Conservation (phyloP, 1,140 invertebrate species). For the Phymorhynchus buccinoides region DNA sequence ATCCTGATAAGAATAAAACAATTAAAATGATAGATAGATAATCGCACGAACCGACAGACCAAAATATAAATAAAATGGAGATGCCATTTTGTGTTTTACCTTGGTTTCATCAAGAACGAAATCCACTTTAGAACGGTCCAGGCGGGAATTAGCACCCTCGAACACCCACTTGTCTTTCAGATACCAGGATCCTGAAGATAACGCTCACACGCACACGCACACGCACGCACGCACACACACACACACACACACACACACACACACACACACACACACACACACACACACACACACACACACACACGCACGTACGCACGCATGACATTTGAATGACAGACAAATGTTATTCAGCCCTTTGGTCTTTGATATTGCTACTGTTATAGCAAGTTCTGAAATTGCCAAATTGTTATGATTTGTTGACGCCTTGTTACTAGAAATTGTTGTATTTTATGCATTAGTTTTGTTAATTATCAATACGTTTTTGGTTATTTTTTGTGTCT, state of each 20-base stretch:
- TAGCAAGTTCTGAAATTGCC: too few species aligned
- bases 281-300: slow-evolving; percentile 3
- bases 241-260: slow-evolving; percentile 3
- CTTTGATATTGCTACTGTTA: too few species aligned
- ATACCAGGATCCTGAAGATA: background rate
- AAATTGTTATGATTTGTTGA: too few species aligned
- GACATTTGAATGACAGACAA: background rate
- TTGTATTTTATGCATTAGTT: too few species aligned
- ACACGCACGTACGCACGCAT: background rate
- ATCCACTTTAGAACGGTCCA: background rate
- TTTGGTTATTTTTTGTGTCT: too few species aligned
- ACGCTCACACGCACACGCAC: background rate
- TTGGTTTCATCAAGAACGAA: background rate
- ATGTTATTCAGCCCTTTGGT: too few species aligned
- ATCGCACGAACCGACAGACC: background rate
- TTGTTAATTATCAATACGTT: too few species aligned
- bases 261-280: slow-evolving; percentile 3
- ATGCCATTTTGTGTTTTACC: background rate
- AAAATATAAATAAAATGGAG: background rate
- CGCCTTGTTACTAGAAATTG: too few species aligned
- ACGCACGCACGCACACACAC: background rate
- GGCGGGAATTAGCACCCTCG: background rate
- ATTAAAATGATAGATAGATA: background rate
- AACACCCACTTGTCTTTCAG: background rate
- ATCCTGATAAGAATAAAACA: background rate